Percentiles rank a stretch among this genome's conserved stretches.
These are phyloP conservation scores for Hemistola chrysoprasaria DNA, from an alignment of 2,888 invertebrate genomes.

Conservation along the genomic window DNA sequence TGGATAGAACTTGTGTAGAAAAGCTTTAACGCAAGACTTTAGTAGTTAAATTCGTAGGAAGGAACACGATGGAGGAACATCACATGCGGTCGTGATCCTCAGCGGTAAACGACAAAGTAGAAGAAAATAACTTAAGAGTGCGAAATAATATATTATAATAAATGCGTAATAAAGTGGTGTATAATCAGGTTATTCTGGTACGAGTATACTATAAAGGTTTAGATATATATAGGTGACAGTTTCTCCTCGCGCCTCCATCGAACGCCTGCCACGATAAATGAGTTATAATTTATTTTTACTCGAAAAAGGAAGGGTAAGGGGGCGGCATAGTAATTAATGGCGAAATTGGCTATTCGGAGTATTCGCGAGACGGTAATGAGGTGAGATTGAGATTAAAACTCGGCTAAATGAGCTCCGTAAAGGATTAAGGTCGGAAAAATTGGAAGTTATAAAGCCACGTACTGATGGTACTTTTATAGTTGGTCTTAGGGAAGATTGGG, in stretches of 20 bases:
- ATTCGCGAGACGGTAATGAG: conserved; percentile 78
- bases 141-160: too few species aligned
- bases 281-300: conserved; percentile 81
- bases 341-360: conserved; percentile 79
- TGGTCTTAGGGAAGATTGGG: conserved; percentile 12
- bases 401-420: conserved; percentile 71
- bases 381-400: conserved; percentile 80
- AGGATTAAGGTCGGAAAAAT: conserved; percentile 65
- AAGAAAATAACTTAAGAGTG: too few species aligned
- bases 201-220: too few species aligned
- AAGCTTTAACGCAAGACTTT: too few species aligned
- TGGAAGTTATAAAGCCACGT: conserved; percentile 46
- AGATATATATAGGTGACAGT: too few species aligned
- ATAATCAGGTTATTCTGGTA: too few species aligned
- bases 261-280: conserved; percentile 70
- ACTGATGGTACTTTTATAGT: conserved; percentile 49
- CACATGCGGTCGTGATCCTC: too few species aligned
- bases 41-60: too few species aligned
- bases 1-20: too few species aligned
- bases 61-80: too few species aligned
- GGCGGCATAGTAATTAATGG: conserved; percentile 72
- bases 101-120: too few species aligned
- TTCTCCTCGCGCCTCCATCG: conserved; percentile 13
- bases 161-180: too few species aligned
- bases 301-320: conserved; percentile 74